phyloP scores from a whole-genome alignment of 1,140 invertebrate species.

The Teleopsis dalmanni region DNA sequence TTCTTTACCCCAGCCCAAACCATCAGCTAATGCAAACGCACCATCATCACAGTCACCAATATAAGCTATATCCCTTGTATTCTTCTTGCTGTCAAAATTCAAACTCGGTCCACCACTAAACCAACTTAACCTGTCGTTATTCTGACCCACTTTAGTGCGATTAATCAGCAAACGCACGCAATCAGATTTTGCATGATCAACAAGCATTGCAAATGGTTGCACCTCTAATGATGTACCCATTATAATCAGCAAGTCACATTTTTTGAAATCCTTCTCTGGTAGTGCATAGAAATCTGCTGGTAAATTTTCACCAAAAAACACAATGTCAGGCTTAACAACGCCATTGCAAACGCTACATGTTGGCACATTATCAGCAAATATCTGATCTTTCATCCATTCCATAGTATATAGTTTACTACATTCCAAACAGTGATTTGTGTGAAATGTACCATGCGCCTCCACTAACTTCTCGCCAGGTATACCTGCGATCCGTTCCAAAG shows the following conservation, averaged over 20 bases:
- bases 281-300: conserved; percentile 65
- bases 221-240: conserved; percentile 93
- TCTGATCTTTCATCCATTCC: conserved; percentile 68
- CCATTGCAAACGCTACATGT: conserved; percentile 62
- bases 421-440: conserved; percentile 76
- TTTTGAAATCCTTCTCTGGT: conserved; percentile 64
- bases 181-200: conserved; percentile 58
- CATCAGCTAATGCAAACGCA: conserved; percentile 66
- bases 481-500: conserved; percentile 80
- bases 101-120: conserved; percentile 44
- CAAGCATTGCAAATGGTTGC: conserved; percentile 88
- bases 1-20: conserved; percentile 74
- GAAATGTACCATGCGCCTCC: conserved; percentile 90
- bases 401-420: conserved; percentile 69
- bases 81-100: conserved; percentile 57
- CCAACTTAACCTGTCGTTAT: conserved; percentile 42
- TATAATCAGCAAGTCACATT: conserved; percentile 88
- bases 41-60: conserved; percentile 85
- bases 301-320: conserved; percentile 88
- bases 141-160: conserved; percentile 63
- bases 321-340: conserved; percentile 87
- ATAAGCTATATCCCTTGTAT: conserved; percentile 75
- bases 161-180: conserved; percentile 81
- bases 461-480: conserved; percentile 77
- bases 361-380: conserved; percentile 65